Evolutionary conservation across 2,888 invertebrate species (phyloP).

Genomic region (Dicycla oo): DNA sequence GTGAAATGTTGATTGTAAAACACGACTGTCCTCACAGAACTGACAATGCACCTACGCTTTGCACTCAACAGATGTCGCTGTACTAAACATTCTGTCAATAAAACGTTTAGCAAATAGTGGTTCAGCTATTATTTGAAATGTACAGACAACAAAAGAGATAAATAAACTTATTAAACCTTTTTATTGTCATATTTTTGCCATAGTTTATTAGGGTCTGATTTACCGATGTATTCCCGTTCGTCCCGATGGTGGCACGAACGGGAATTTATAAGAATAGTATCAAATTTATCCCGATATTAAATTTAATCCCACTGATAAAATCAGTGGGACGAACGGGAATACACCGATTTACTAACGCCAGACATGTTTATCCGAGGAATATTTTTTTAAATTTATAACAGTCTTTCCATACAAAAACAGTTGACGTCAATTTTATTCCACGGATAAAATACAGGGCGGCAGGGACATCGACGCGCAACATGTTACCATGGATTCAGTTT

Average conservation of each 20-base stretch:
- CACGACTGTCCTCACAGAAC: constrained; percentile 21
- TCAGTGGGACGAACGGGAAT: too few species aligned
- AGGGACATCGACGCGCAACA: too few species aligned
- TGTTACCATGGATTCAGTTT: too few species aligned
- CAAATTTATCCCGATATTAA: too few species aligned
- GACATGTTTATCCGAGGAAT: too few species aligned
- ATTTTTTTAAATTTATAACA: neutral
- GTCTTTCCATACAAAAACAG: neutral
- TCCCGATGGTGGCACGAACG: too few species aligned
- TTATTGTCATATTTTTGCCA: neutral
- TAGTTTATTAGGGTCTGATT: neutral
- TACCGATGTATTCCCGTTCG: too few species aligned
- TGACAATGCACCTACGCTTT: constrained; percentile 43
- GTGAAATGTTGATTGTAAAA: constrained; percentile 25
- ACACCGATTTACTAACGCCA: neutral
- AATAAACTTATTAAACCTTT: neutral
- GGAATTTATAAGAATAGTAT: too few species aligned
- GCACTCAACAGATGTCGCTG: constrained; percentile 48
- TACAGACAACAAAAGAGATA: constrained; percentile 17
- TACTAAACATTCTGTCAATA: constrained; percentile 27
- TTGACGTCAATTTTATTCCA: neutral
- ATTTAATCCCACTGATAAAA: too few species aligned
- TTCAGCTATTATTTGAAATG: neutral
- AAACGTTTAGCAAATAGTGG: constrained; percentile 21
- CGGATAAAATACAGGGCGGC: neutral